Conservation (phyloP, 2,113 vertebrate genomes). For the Caranx melampygus region DNA sequence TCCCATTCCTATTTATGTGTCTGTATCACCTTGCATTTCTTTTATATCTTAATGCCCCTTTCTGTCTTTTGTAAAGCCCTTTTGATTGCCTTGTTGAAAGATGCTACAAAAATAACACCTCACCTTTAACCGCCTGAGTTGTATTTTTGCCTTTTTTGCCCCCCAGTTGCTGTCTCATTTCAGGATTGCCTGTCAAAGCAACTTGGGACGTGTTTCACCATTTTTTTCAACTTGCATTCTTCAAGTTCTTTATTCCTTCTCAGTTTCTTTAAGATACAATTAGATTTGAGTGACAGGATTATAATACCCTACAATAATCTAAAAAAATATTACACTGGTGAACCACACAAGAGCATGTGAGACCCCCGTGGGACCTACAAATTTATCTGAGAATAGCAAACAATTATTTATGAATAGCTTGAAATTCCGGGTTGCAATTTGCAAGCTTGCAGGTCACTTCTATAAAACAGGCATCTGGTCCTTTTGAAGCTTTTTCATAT, state of each 20-base stretch:
- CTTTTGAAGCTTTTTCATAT: slow-evolving; percentile 3
- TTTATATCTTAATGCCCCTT: not conserved
- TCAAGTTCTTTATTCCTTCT: not conserved
- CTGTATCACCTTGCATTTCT: not conserved
- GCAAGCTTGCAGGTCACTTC: not conserved
- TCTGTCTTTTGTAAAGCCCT: not conserved
- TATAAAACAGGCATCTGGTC: not conserved
- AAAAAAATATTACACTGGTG: not conserved
- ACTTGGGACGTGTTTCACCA: not conserved
- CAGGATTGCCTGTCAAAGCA: not conserved
- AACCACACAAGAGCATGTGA: not conserved
- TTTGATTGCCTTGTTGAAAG: not conserved
- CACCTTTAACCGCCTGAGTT: not conserved
- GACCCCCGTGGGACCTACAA: not conserved
- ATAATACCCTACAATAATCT: not conserved
- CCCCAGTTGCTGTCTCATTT: not conserved
- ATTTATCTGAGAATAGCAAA: not conserved
- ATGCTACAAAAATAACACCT: not conserved
- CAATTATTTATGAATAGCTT: not conserved
- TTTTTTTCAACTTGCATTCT: not conserved
- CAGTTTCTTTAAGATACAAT: not conserved
- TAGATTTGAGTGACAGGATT: not conserved
- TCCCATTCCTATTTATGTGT: not conserved
- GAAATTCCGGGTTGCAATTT: not conserved
- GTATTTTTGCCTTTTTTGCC: not conserved